A percentile compares a stretch with the other conserved stretches of the same genome.
phyloP scores from a whole-genome alignment of 2,797 vertebrate species.

The Enteromius anoplus region DNA sequence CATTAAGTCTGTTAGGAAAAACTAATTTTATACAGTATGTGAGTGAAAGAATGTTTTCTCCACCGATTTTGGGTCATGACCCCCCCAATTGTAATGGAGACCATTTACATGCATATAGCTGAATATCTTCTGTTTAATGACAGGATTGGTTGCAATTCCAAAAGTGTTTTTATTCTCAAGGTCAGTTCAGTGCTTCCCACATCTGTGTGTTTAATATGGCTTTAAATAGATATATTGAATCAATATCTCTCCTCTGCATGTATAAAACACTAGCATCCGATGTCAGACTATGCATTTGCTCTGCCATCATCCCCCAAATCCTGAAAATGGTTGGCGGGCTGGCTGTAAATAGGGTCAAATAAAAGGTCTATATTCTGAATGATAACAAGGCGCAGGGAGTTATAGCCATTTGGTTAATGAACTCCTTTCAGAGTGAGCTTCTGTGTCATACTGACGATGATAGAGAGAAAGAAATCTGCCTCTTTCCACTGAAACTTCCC shows the following conservation, averaged over 20 bases:
- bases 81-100: background rate
- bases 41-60: background rate
- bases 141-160: background rate
- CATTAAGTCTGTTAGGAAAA: no score
- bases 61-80: background rate
- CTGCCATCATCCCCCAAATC: slow-evolving; percentile 2
- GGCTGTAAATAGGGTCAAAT: slow-evolving; percentile 24
- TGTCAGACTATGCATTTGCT: slow-evolving; percentile 9
- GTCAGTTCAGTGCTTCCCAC: slow-evolving; percentile 49
- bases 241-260: background rate
- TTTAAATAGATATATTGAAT: slow-evolving; percentile 42
- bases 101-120: background rate
- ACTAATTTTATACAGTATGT: background rate
- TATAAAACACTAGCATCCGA: slow-evolving; percentile 27
- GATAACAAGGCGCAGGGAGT: slow-evolving; percentile 12
- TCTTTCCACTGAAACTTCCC: slow-evolving; percentile 23
- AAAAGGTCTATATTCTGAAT: slow-evolving; percentile 28
- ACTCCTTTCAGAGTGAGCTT: slow-evolving; percentile 10
- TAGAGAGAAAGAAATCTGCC: slow-evolving; percentile 4
- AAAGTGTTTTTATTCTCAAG: slow-evolving; percentile 50
- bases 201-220: slow-evolving; percentile 41
- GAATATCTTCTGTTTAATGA: slow-evolving; percentile 10
- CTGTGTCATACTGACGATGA: slow-evolving; percentile 28
- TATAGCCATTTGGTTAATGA: slow-evolving; percentile 46
- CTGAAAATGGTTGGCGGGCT: background rate